Base-by-base conservation (phyloP, 2,888 invertebrate species). In the Hypolimnas misippus region DNA sequence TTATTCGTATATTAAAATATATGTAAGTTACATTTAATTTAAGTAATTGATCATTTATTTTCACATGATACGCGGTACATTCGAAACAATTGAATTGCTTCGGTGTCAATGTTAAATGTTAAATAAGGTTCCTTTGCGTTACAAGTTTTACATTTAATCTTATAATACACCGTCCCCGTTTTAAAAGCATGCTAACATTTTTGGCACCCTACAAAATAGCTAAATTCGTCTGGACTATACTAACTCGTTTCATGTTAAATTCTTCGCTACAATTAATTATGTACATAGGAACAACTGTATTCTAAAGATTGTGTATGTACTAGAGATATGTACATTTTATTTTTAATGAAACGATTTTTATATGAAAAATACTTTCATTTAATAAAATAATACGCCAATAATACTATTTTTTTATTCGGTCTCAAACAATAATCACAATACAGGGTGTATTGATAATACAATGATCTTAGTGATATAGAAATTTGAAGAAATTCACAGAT, bases 181-280 rank as follows among this genome's bases (percentile, higher is more conserved):
- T 59, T 67, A 70, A 76, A 78, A 80, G 82, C 80, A 79, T 77
- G 79, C 76, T 83, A 82, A 73, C 73, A 78, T 82, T 82, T 88
- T 89, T 87, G 89, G 87, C 88, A 87, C 87, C 72, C 83, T 80
- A 82, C 79, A 81, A 78, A 38, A 76, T 67, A 76, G 72, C 83
- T 85, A 87, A 83, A 83, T 81, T 79, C 81, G 81, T 78, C 74
- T 72, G 67, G 72, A 65, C 73, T 77, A 76, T 63, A 33, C 71
- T 67, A 70, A 58, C 58, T 66, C 51, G 51, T 52, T 59, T 63
- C 61, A 55, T 61, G 69, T 53, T 65, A 63, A 60, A 61, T 58
- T 74, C 70, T 63, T 56, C 51, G 35, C 58, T 67, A 64, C 61
- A 62, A 29, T 74, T 71, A 71, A 71, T 65, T 71, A 74, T 69